Evolutionary conservation across 2,113 vertebrate genomes (phyloP), one percentile per base, ranked within the genome.

Genomic region (Regulus satrapa): DNA sequence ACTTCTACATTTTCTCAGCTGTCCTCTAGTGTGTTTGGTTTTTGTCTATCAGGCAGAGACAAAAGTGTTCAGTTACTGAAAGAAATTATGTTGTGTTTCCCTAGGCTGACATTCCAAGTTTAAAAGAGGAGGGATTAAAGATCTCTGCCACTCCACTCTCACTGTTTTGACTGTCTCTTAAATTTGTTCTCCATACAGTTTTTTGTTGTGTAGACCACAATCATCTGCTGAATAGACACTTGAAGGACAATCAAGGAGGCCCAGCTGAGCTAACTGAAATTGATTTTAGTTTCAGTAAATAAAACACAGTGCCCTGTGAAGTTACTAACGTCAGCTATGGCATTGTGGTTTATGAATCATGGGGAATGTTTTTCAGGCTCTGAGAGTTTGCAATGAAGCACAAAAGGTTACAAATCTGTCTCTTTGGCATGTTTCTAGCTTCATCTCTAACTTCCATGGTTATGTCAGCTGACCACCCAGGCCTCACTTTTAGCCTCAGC

Each of bases 401-500:
- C 40, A 92, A 48, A 88, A 58, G 46, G 46, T 96, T 71, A 88
- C 31, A 80, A 63, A 80, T 69, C 54, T 88, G 34, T 91, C 59
- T 95, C 40, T 91, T 87, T 92, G 83, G 2, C 62, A 32, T 78
- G 58, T 92, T 92, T 92, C 62, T 92, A 99, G 99, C 94, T 28
- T 97, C 98, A 49, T 93, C 98, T 51, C 85, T 98, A 31, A 97
- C 88, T 31, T 99, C 99, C 54, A 88, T 98, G 98, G 98, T 99
- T 81, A 97, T 98, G 97, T 99, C 98, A 62, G 96, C 96, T 55
- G 98, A 99, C 78, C 99, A 99, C 80, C 98, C 98, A 0, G 98
- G 98, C 72, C 93, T 99, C 77, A 99, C 98, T 1, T 99, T 99
- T 49, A 99, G 99, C 95, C 98, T 99, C 62, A 98, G 96, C 75